Evolutionary conservation across 1,140 invertebrate genomes (phyloP).

Genomic region (Dendrolimus punctatus): DNA sequence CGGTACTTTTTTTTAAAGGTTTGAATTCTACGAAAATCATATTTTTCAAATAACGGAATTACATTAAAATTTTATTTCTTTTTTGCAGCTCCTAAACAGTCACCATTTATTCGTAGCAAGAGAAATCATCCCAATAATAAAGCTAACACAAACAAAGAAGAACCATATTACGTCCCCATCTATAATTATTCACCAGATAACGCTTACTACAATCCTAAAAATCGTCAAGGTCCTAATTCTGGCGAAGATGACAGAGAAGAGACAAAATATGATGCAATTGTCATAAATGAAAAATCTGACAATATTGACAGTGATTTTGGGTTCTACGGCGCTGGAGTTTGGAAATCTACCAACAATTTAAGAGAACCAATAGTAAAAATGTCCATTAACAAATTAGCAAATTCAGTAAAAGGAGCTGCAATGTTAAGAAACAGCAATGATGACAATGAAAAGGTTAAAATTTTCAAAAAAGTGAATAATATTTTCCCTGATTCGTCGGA

Average conservation of each 20-base stretch:
- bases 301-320: background rate
- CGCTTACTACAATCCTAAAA: slow-evolving; percentile 40
- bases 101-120: slow-evolving; percentile 15
- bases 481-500: too few relatives aligned
- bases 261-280: background rate
- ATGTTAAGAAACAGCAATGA: too few relatives aligned
- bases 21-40: too few relatives aligned
- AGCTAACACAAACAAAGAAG: slow-evolving; percentile 9
- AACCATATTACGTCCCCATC: slow-evolving; percentile 35
- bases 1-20: too few relatives aligned
- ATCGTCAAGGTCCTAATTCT: slow-evolving; percentile 23
- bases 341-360: too few relatives aligned
- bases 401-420: too few relatives aligned
- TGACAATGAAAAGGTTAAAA: too few relatives aligned
- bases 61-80: background rate
- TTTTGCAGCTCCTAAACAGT: slow-evolving; percentile 24
- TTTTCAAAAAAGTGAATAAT: too few relatives aligned
- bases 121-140: slow-evolving; percentile 4
- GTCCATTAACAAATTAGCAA: too few relatives aligned
- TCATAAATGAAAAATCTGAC: background rate
- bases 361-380: too few relatives aligned
- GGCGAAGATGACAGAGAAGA: slow-evolving; percentile 10
- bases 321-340: background rate
- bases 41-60: background rate
- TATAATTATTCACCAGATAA: slow-evolving; percentile 41